A percentile compares a stretch with the other conserved stretches of the same genome.
Evolutionary conservation across 2,113 vertebrate species (phyloP).

Genomic region (Platanista minor): DNA sequence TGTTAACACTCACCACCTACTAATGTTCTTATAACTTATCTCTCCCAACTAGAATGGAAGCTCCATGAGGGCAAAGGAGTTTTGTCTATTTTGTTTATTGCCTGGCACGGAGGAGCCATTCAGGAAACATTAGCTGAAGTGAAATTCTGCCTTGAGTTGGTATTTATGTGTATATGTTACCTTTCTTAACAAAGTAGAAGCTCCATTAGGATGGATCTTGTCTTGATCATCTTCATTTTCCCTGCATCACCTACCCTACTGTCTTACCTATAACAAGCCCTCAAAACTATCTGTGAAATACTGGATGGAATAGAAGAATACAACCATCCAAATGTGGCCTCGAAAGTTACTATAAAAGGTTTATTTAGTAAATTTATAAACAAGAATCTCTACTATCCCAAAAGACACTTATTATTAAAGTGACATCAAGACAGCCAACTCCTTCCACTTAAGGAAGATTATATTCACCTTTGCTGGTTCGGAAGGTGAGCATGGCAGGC

Average conservation of each 20-base stretch:
- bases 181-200: neutral
- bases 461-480: constrained; percentile 93
- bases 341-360: neutral
- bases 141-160: neutral
- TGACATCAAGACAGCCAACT: neutral
- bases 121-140: neutral
- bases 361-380: neutral
- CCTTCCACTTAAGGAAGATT: neutral
- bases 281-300: neutral
- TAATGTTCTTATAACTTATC: neutral
- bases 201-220: neutral
- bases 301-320: neutral
- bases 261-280: neutral
- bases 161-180: neutral
- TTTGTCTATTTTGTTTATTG: neutral
- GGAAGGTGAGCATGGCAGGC: constrained; percentile 97
- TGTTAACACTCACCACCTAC: neutral
- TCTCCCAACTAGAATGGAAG: neutral
- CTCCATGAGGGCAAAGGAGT: neutral
- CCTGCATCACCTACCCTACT: neutral
- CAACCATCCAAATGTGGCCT: neutral
- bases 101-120: neutral
- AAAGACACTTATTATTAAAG: neutral
- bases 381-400: neutral
- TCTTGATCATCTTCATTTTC: neutral